A percentile compares a stretch with the other conserved stretches of the same genome.
phyloP scores from a whole-genome alignment of 2,888 invertebrate species.

The Erebia ligea region DNA sequence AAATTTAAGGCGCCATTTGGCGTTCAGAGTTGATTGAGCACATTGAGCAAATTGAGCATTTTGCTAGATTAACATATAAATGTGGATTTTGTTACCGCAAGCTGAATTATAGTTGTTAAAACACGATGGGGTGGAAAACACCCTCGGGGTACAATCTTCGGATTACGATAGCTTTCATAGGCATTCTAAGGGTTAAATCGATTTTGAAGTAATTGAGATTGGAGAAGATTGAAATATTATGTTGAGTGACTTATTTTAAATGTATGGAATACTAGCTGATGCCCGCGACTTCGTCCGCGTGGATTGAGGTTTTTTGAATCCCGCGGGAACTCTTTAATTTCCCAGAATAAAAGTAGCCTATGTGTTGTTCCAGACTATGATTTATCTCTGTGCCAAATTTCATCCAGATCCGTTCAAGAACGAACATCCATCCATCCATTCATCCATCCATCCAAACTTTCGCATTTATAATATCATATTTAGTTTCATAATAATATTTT shows the following conservation, averaged over 20 bases:
- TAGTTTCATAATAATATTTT: no score
- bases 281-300: no score
- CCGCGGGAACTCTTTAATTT: no score
- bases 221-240: constrained; percentile 16
- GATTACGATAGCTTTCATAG: constrained; percentile 31
- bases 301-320: no score
- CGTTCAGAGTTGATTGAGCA: constrained; percentile 40
- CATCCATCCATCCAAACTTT: no score
- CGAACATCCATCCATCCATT: no score
- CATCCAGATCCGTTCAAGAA: no score
- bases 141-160: constrained; percentile 32
- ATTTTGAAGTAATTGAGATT: constrained; percentile 2
- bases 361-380: no score
- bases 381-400: no score
- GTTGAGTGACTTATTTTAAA: background rate
- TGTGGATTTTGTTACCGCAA: constrained; percentile 44
- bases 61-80: constrained; percentile 49
- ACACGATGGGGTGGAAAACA: constrained; percentile 38
- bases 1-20: constrained; percentile 44
- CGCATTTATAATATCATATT: no score
- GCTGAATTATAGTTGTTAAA: constrained; percentile 44
- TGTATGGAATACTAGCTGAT: no score
- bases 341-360: no score
- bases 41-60: constrained; percentile 41
- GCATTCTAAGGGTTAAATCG: constrained; percentile 30